phyloP scores from a whole-genome alignment of 2,797 vertebrate genomes.

The Poeciliopsis gracilis region DNA sequence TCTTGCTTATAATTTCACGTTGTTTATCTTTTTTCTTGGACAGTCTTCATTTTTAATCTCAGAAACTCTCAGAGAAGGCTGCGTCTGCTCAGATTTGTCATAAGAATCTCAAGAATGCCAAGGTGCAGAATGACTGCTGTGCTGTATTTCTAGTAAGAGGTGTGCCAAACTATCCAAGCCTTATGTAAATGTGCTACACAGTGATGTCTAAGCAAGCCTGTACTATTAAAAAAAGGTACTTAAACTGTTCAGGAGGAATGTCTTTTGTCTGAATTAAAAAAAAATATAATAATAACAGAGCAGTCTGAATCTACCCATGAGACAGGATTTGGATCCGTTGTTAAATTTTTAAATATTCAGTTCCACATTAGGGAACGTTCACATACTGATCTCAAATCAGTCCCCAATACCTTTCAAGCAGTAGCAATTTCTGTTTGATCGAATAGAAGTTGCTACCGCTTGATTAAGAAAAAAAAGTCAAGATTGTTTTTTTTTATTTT shows the following conservation, averaged over 20 bases:
- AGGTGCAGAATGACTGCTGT: background rate
- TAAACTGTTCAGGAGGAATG: background rate
- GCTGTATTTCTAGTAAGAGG: background rate
- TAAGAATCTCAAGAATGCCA: background rate
- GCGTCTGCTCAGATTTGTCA: background rate
- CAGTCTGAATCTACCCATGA: background rate
- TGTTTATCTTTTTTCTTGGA: background rate
- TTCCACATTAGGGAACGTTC: background rate
- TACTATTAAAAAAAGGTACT: conserved; percentile 1
- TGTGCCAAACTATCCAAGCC: conserved; percentile 9
- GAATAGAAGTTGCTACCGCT: too few relatives aligned
- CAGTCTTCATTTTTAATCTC: background rate
- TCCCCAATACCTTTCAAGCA: background rate
- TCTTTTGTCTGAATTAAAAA: background rate
- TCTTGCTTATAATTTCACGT: background rate
- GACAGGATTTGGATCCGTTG: background rate
- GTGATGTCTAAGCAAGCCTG: conserved; percentile 2
- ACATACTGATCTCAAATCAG: background rate
- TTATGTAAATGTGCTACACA: background rate
- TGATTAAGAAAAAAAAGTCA: too few relatives aligned
- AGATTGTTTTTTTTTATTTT: background rate
- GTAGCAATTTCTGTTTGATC: too few relatives aligned
- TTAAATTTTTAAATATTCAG: background rate
- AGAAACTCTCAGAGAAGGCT: background rate
- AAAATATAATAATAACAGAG: background rate